phyloP scores from a whole-genome alignment of 1,140 invertebrate species.

The Anthonomus grandis region DNA sequence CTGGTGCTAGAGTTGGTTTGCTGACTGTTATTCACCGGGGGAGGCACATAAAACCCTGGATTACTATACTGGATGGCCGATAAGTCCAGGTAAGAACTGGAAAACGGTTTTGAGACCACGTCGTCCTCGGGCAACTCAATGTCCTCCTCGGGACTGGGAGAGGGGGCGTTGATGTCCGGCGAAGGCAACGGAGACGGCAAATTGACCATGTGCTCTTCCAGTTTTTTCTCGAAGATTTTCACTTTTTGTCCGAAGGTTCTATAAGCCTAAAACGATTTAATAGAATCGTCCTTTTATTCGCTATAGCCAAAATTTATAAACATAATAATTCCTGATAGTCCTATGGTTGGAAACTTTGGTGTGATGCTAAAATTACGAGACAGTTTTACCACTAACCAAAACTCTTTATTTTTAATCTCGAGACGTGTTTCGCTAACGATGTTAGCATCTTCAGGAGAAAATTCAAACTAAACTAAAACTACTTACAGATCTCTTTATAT shows the following conservation, averaged over 20 bases:
- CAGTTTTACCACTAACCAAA: no score
- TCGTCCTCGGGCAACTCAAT: slow-evolving; percentile 64
- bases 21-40: slow-evolving; percentile 15
- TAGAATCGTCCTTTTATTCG: no score
- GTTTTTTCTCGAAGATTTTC: slow-evolving; percentile 76
- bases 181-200: slow-evolving; percentile 66
- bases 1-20: no score
- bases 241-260: slow-evolving; percentile 86
- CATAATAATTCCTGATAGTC: no score
- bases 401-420: not conserved
- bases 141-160: slow-evolving; percentile 77
- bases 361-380: no score
- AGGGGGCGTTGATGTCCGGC: slow-evolving; percentile 77
- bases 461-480: no score
- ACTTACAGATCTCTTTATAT: no score
- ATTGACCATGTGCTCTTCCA: slow-evolving; percentile 72
- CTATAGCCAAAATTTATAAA: not conserved
- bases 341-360: no score
- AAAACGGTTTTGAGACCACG: not conserved
- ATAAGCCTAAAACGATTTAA: slow-evolving; percentile 67
- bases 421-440: no score
- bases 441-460: no score
- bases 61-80: slow-evolving; percentile 30
- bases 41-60: slow-evolving; percentile 45
- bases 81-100: slow-evolving; percentile 1